Base-by-base conservation (phyloP, 1,140 invertebrate genomes). In the Oryzaephilus surinamensis region DNA sequence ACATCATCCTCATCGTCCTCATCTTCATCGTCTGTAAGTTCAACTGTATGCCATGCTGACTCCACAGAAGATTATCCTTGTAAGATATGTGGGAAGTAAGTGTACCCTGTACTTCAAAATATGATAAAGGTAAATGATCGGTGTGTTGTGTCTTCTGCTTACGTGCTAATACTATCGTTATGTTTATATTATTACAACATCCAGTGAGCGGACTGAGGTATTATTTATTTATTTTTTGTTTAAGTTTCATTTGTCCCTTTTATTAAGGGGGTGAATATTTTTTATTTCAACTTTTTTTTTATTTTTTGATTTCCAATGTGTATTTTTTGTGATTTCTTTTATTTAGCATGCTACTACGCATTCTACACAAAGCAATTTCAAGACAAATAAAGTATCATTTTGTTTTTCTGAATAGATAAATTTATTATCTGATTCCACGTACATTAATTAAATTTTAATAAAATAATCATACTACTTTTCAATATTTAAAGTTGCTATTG, bases 51-150 rank as follows among this genome's bases (percentile, higher is more conserved):
- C 41, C 55, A 59, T 41, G 48, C 54, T 32, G 54, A 60, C 39
- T 50, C 57, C 10, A 53, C 47, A 35, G 74, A 73, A 56, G 75
- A 78, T 61, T 78, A 85, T 69, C 90, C 91, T 55, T 96, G 92
- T 78, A 92, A 91, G 76, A 82, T 95, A 63, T 96, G 92, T 81
- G 89, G 89, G 76, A 94, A 93, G 90, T 94, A 86, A 86, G 88
- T 89, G 68, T 63, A 72, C 66, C 67, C 57, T 60, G 52, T n/a
- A 24, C 10, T 52, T 54, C 52, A 52, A 41, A 52, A 30, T 33
- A 48, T 49, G 52, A 49, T 41, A 50, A 56, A 62, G 58, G 58
- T 62, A 60, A 60, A 62, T 59, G 47, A 50, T 57, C 55, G 55
- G 48, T 57, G 55, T 57, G 45, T 54, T 55, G 50, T 46, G 50